Base-by-base conservation (phyloP, 2,113 vertebrate species). In the Pao palembangensis region DNA sequence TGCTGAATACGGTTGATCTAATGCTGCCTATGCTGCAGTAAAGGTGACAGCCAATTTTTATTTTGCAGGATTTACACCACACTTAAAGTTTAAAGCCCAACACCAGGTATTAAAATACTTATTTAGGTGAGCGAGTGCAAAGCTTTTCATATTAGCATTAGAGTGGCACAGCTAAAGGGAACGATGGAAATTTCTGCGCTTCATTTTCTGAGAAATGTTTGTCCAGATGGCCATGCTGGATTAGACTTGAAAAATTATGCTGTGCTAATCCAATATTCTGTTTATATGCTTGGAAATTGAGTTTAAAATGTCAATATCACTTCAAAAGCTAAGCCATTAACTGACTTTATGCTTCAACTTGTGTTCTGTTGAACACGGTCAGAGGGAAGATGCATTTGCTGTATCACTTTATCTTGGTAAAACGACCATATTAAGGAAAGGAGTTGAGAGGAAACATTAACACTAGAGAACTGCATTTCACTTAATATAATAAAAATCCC, bases 221-320 rank as follows among this genome's bases (percentile, higher is more conserved):
- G 75, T 64, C 58, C 75, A 56, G 71, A 67, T 58, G 2, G 43
- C 61, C 62, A 60, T 12, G 6, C 63, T 53, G 71, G 59, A 75
- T 70, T 74, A 65, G 72, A 78, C 65, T 78, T 63, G 69, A 82
- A 84, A 80, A 81, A 84, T 81, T 80, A 79, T 82, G 78, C 68
- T 6, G 58, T 72, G 75, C 67, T 88, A 83, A 88, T 85, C 84
- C 84, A 88, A 83, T 87, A 84, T 84, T 76, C 71, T 69, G 67
- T 82, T 85, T 88, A 67, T 78, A 69, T 71, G 79, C 73, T 52
- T 71, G 71, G 74, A 80, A 88, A 88, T 84, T 85, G 81, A 81
- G 87, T 88, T 87, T 81, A 85, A 84, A 85, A 83, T 87, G 83
- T 87, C 84, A 87, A 83, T 81, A 83, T 69, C 43, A 75, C 73